phyloP scores from a whole-genome alignment of 2,797 vertebrate genomes.

The Varecia variegata region DNA sequence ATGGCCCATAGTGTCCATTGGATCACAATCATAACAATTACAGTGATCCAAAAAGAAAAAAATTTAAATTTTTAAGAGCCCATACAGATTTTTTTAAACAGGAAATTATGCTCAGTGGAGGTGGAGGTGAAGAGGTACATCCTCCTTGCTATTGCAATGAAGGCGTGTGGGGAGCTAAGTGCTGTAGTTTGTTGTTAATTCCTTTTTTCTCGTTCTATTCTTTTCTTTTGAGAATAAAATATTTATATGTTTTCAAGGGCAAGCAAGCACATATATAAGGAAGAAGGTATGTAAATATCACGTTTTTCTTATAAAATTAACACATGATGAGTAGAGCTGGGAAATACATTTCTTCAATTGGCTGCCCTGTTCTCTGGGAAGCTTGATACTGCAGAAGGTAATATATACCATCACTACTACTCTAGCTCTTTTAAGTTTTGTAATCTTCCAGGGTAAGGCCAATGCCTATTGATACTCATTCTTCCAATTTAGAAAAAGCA shows the following conservation, averaged over 20 bases:
- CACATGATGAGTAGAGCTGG: neutral
- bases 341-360: neutral
- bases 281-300: neutral
- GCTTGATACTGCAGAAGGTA: neutral
- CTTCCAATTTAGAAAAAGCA: constrained; percentile 12
- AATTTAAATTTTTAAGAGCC: neutral
- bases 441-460: neutral
- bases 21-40: neutral
- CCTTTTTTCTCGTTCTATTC: neutral
- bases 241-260: neutral
- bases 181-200: neutral
- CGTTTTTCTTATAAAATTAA: neutral
- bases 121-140: neutral
- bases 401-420: too few species aligned
- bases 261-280: neutral
- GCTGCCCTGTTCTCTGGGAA: neutral
- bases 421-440: neutral
- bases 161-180: neutral
- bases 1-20: neutral
- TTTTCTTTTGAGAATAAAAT: neutral
- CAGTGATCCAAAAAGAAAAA: neutral
- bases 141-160: neutral
- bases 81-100: neutral
- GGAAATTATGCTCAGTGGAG: neutral
- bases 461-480: neutral